Evolutionary conservation across 2,888 invertebrate genomes (phyloP).

Genomic region (Aspidapion aeneum): DNA sequence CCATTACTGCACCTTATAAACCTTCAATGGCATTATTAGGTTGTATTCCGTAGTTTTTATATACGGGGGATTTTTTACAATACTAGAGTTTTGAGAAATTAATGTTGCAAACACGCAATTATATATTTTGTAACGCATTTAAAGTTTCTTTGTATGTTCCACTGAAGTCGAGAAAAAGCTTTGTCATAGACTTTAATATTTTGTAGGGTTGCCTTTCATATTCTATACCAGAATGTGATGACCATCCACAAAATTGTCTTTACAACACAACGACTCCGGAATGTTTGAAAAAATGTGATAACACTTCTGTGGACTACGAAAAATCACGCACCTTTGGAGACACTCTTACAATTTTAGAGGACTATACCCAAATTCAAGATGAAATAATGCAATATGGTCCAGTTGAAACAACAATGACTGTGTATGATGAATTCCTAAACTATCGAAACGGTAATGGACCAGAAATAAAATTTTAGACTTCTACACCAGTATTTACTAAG

Average conservation of each 20-base stretch:
- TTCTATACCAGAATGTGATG: conserved; percentile 21
- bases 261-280: conserved; percentile 46
- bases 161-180: too few relatives aligned
- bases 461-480: too few relatives aligned
- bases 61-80: too few relatives aligned
- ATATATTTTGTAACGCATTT: too few relatives aligned
- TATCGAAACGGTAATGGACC: conserved; percentile 80
- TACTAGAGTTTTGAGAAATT: too few relatives aligned
- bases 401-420: conserved; percentile 79
- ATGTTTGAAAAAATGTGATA: conserved; percentile 20
- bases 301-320: conserved; percentile 52
- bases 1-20: too few relatives aligned
- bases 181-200: too few relatives aligned
- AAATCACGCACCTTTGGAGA: conserved; percentile 71
- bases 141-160: too few relatives aligned
- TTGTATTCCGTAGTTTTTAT: too few relatives aligned
- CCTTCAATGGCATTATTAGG: too few relatives aligned
- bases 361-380: conserved; percentile 64
- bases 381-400: conserved; percentile 80
- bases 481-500: too few relatives aligned
- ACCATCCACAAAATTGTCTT: conserved; percentile 18
- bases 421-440: conserved; percentile 73
- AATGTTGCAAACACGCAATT: too few relatives aligned
- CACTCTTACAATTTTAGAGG: conserved; percentile 53
- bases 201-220: conserved; percentile 18